Evolutionary conservation across 2,888 invertebrate genomes (phyloP), one percentile per base, ranked within the genome.

Genomic region (Agrypnus murinus): DNA sequence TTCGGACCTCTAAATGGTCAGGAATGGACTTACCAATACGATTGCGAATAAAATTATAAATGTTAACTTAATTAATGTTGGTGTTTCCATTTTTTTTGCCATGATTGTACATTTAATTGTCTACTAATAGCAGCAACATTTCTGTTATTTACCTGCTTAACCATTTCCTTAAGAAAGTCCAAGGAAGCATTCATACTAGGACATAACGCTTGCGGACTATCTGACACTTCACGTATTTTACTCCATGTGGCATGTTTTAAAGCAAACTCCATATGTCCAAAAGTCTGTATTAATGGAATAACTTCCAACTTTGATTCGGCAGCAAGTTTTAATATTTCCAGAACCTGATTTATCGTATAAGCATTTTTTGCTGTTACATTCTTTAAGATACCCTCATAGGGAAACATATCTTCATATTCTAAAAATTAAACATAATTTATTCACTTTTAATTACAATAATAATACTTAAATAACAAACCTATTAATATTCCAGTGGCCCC

Each of bases 351-450:
- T 58, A 82, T 80, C 62, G 88, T 87, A 82, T 91, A 92, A 8
- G 92, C 91, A 85, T 88, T 91, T 78, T 86, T 86, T 0, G 88
- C 91, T 65, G 87, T 85, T 69, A 88, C 87, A 72, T 82, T 85
- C 79, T 87, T 86, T 38, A 94, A 82, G 0, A 82, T 79, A 0
- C 91, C 92, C 55, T 84, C 86, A 84, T 91, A 94, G 0, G 94
- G 94, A 84, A 94, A 94, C 91, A 92, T 93, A 80, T 94, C 94
- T 85, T 94, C 94, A 87, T 93, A 94, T 83, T 94, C 94, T 75
- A 92, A 0, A 72, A 67, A 31, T 36, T 12, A 19, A 34, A 48
- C 14, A 14, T 7, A 4, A 43, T 43, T 8, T n/a, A 25, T 3
- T 14, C n/a, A 45, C 4, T n/a, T 9, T 45, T 45, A 45, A 12